phyloP scores from a whole-genome alignment of 2,888 invertebrate species.

The Acanthopleura granulata region DNA sequence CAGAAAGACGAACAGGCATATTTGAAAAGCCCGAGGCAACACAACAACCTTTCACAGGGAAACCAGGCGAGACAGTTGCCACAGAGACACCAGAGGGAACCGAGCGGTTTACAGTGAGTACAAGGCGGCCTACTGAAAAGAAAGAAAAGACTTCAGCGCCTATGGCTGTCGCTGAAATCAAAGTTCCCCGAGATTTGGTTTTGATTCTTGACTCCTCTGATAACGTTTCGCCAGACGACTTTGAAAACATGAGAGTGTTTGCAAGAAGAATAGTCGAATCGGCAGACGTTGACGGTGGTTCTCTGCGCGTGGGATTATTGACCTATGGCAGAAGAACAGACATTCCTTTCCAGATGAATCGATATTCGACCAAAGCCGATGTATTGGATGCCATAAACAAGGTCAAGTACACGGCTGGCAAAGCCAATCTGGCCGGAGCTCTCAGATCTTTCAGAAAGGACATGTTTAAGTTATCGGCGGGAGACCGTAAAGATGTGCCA shows the following conservation, averaged over 20 bases:
- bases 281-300: not conserved
- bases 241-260: not conserved
- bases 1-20: no score
- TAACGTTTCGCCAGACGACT: not conserved
- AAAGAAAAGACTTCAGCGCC: no score
- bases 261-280: not conserved
- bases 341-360: constrained; percentile 9
- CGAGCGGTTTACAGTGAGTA: not conserved
- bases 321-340: not conserved
- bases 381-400: not conserved
- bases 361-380: not conserved
- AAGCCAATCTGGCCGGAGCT: constrained; percentile 6
- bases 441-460: constrained; percentile 6
- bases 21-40: not conserved
- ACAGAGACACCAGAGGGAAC: not conserved
- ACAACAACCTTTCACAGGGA: not conserved
- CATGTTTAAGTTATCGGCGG: not conserved
- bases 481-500: constrained; percentile 1
- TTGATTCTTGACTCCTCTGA: constrained; percentile 1
- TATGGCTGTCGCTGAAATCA: no score
- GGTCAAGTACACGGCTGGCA: not conserved
- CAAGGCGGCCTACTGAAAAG: not conserved
- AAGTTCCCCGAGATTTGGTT: not conserved
- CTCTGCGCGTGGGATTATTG: not conserved
- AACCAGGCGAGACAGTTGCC: not conserved